These are phyloP conservation scores for Rhogogaster chlorosoma DNA, from an alignment of 2,888 invertebrate species.

Conservation along the genomic window DNA sequence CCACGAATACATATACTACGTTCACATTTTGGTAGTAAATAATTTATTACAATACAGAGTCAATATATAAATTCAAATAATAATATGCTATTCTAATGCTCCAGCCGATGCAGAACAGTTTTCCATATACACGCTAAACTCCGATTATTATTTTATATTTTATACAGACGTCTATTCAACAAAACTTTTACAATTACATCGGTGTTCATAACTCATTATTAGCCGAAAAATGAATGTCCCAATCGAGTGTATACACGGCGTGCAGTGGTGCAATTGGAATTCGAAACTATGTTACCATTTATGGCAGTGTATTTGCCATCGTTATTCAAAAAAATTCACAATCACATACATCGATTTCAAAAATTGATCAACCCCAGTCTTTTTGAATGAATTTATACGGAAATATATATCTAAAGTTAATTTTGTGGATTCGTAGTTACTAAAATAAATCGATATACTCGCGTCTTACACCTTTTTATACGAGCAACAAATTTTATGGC, in stretches of 20 bases:
- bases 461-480: conserved; percentile 15
- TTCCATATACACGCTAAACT: not conserved
- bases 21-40: conserved; percentile 13
- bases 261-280: not conserved
- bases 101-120: not conserved
- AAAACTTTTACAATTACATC: not conserved
- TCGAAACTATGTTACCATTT: not conserved
- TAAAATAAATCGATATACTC: not conserved
- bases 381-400: not conserved
- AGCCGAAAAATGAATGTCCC: not conserved
- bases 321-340: not conserved
- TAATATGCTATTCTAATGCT: conserved; percentile 15
- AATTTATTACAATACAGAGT: not conserved
- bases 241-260: not conserved
- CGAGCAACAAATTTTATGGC: conserved; percentile 30
- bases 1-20: conserved; percentile 14
- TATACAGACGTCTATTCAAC: not conserved
- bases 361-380: not conserved
- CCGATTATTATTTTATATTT: not conserved
- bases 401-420: not conserved
- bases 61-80: conserved; percentile 26
- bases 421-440: not conserved
- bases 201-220: not conserved
- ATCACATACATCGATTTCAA: not conserved
- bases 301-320: not conserved